Evolutionary conservation across 1,140 invertebrate species (phyloP), one percentile per base, ranked within the genome.

Genomic region (Fopius arisanus): DNA sequence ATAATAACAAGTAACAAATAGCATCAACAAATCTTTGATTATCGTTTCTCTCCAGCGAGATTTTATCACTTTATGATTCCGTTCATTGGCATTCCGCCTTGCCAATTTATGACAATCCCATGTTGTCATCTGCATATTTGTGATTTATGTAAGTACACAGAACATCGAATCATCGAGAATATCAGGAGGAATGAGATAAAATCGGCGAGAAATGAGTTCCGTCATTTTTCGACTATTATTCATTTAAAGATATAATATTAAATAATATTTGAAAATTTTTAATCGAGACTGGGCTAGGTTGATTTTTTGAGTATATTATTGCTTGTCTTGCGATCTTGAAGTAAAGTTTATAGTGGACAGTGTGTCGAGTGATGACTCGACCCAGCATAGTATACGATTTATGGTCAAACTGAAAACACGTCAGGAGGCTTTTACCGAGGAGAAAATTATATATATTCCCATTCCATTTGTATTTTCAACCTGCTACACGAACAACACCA

Each of bases 381-480:
- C 40, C 21, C 43, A 54, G 70, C 75, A 76, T 76, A n/a, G n/a
- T n/a, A 72, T 76, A 76, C 66, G 71, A 76, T 73, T 76, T 76
- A 76, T 76, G 74, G 74, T 51, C 29, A 70, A 23, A 21, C 51
- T 29, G 67, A 75, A 69, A 29, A 51, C 51, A 67, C 43, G 33
- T 14, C 41, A 6, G 19, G 31, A 37, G 51, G 40, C 41, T 40
- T 73, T 48, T 51, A 43, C 37, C 6, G 43, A 41, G n/a, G 23
- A 59, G 14, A 63, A 26, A 74, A 70, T 62, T 21, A 59, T 67
- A 7, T 33, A 71, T 23, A 62, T 40, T 19, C 66, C 12, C 63
- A 72, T 21, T 28, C 19, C 21, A 21, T 41, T 48, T 41, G 67
- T 68, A 68, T 70, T 31, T 54, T 48, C 67, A 33, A 33, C 48